Conservation (phyloP, 2,888 invertebrate genomes). For the Pyrrhia umbra region DNA sequence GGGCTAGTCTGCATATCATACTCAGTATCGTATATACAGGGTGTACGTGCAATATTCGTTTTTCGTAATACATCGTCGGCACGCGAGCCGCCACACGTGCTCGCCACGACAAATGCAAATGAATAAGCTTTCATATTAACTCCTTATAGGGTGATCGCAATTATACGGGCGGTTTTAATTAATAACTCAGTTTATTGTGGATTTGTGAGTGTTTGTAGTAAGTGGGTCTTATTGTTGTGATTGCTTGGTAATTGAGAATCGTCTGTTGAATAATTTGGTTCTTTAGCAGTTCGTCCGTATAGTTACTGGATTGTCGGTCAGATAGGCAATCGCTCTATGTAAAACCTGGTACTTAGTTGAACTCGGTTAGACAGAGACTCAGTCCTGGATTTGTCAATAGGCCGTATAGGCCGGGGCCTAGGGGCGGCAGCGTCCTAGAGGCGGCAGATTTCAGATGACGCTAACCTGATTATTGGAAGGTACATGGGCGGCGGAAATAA, state of each 20-base stretch:
- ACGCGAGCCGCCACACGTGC: slow-evolving; percentile 85
- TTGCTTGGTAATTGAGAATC: slow-evolving; percentile 3
- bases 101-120: slow-evolving; percentile 88
- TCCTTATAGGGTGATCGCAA: slow-evolving; percentile 75
- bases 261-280: slow-evolving; percentile 26
- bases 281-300: not conserved
- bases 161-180: slow-evolving; percentile 51
- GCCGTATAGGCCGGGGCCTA: no score
- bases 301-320: not conserved
- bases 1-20: slow-evolving; percentile 57
- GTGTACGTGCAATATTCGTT: slow-evolving; percentile 71
- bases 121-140: slow-evolving; percentile 84
- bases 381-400: no score
- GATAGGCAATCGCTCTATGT: not conserved
- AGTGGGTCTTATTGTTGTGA: slow-evolving; percentile 24
- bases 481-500: no score
- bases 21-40: slow-evolving; percentile 68
- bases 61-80: slow-evolving; percentile 81
- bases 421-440: no score
- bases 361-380: no score
- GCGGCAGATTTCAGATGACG: no score
- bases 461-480: no score
- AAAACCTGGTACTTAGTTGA: no score
- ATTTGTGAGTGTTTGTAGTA: slow-evolving; percentile 30
- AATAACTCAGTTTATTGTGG: slow-evolving; percentile 46